Conservation (phyloP, 92 coral and sea anemone species). For the Montipora capitata region DNA sequence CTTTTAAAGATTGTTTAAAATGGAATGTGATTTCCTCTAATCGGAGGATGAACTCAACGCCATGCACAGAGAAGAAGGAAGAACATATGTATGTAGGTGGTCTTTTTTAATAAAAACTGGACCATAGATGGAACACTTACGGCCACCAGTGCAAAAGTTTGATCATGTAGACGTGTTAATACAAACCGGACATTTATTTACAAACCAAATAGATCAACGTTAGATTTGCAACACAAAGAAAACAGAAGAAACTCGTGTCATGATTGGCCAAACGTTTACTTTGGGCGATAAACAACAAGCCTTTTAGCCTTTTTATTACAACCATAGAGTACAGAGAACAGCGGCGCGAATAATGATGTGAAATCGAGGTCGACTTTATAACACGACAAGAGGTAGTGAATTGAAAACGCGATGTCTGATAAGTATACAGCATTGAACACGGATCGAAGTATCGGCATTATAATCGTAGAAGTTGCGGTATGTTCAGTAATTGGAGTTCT, state of each 20-base stretch:
- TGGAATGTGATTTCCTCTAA: no score
- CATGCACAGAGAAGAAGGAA: background rate
- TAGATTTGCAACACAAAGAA: constrained; percentile 1
- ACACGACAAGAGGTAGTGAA: background rate
- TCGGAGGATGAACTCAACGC: no score
- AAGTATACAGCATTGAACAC: background rate
- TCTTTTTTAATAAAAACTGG: background rate
- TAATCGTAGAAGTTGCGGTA: constrained; percentile 15
- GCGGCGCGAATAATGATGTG: background rate
- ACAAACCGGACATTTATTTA: background rate
- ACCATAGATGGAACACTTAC: no score
- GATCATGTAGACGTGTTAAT: background rate
- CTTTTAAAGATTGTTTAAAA: no score
- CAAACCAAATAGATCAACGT: constrained; percentile 14
- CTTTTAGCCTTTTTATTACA: constrained; percentile 1
- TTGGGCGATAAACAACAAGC: background rate
- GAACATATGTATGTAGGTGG: background rate
- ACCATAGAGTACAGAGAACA: background rate
- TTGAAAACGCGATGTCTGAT: constrained; percentile 11
- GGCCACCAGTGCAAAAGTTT: background rate
- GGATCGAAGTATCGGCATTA: constrained; percentile 12
- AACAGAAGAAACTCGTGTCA: background rate
- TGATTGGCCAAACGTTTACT: constrained; percentile 32
- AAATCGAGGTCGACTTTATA: background rate
- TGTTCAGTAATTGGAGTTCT: constrained; percentile 20